Base-by-base conservation (phyloP, 2,888 invertebrate genomes). In the Drosophila kambysellisi region DNA sequence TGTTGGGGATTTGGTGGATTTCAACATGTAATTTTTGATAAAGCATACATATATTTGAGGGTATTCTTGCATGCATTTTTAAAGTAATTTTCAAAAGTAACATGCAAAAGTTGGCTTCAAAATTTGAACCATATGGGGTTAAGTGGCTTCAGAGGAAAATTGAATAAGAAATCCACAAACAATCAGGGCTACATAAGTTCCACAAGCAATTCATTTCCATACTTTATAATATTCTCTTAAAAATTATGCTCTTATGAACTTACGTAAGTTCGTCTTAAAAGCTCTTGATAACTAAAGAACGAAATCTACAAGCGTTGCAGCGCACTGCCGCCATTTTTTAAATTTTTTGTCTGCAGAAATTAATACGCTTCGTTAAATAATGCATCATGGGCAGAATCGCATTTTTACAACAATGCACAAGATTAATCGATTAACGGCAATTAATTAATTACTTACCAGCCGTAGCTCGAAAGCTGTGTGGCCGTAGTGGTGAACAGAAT, bases 121-220 rank as follows among this genome's bases (percentile, higher is more conserved):
- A 25, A 20, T 33, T 5, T 15, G 4, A 2, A 4, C 12, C 15
- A 46, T 25, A 7, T 15, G 1, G 4, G 4, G 15, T 12, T 11
- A n/a, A n/a, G 1, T 11, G n/a, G 11, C 11, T 41, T 0, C 11
- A 41, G 9, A 41, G 3, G 5, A 11, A 43, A 43, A 43, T 25
- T 1, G 15, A 15, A 83, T 81, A 83, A 89, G 76, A 81, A 84
- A 86, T 66, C 73, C 74, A 65, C 71, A 76, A 71, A 69, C 63
- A 48, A 61, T 51, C 71, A 62, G 39, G 61, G 63, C 73, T 80
- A 76, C 84, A 90, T 89, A 87, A 87, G 88, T 83, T 89, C 73
- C 88, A 87, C 85, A 85, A 89, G 83, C 82, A 90, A 89, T 89
- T 85, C 79, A 90, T 90, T 89, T 90, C 75, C 88, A 73, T 20